Conservation (phyloP, 2,797 vertebrate species). For the Tragopan temminckii region DNA sequence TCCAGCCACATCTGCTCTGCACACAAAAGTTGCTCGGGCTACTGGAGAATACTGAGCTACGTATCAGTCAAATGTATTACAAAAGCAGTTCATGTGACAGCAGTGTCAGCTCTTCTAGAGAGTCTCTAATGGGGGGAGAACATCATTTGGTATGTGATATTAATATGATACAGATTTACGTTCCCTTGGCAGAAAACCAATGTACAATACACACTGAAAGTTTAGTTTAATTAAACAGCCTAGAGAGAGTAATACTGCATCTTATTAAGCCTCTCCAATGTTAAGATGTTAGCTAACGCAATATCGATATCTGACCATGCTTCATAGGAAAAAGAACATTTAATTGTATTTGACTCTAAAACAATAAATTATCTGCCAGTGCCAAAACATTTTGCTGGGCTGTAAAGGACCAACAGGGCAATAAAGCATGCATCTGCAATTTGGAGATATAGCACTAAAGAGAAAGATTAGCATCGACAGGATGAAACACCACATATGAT, state of each 20-base stretch:
- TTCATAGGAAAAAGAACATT: constrained; percentile 48
- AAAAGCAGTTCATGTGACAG: not conserved
- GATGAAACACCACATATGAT: constrained; percentile 53
- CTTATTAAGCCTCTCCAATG: constrained; percentile 60
- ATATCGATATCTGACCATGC: constrained; percentile 56
- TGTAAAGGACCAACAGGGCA: constrained; percentile 41
- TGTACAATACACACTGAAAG: constrained; percentile 3
- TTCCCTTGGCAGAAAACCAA: constrained; percentile 56
- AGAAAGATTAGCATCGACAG: constrained; percentile 60
- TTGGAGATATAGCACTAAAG: constrained; percentile 31
- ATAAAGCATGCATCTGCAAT: constrained; percentile 63
- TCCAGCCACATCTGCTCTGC: not conserved
- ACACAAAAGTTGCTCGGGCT: not conserved
- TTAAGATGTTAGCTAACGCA: constrained; percentile 60
- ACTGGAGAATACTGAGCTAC: not conserved
- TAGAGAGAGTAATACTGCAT: constrained; percentile 54
- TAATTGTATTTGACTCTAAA: constrained; percentile 53
- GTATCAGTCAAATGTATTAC: not conserved
- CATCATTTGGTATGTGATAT: constrained; percentile 24
- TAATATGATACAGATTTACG: constrained; percentile 60
- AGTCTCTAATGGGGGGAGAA: not conserved
- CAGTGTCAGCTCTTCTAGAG: constrained; percentile 23
- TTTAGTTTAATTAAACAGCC: constrained; percentile 73
- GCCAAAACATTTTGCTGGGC: constrained; percentile 43
- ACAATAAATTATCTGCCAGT: constrained; percentile 50